Conservation (phyloP, 2,888 invertebrate species). For the Molanna angustata region DNA sequence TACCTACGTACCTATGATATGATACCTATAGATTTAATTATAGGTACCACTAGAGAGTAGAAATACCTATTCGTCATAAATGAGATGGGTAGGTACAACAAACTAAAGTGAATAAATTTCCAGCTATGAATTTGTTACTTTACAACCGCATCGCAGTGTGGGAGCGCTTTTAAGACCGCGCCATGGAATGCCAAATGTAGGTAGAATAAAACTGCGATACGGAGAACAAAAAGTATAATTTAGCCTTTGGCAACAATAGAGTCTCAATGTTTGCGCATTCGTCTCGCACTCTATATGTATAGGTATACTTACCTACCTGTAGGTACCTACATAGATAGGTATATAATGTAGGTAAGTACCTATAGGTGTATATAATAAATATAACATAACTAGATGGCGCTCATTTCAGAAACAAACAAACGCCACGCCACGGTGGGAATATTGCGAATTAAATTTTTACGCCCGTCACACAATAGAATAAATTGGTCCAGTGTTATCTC, state of each 20-base stretch:
- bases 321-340: background rate
- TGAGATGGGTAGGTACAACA: too few relatives aligned
- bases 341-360: background rate
- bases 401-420: too few relatives aligned
- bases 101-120: too few relatives aligned
- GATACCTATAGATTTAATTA: too few relatives aligned
- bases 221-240: conserved; percentile 16
- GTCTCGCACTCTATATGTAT: conserved; percentile 5
- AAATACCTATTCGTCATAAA: too few relatives aligned
- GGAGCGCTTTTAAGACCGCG: conserved; percentile 11
- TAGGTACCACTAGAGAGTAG: too few relatives aligned
- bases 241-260: conserved; percentile 14
- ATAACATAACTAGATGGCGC: too few relatives aligned
- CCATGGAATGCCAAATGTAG: conserved; percentile 13
- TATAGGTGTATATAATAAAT: background rate
- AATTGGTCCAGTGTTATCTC: too few relatives aligned
- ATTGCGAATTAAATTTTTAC: too few relatives aligned
- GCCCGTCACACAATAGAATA: too few relatives aligned
- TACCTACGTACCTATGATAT: too few relatives aligned
- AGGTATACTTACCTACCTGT: background rate
- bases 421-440: too few relatives aligned
- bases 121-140: background rate
- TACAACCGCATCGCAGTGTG: background rate
- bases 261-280: conserved; percentile 8
- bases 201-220: conserved; percentile 14